Evolutionary conservation across 1,140 invertebrate genomes (phyloP), one percentile per base, ranked within the genome.

Genomic region (Bombus confusus): DNA sequence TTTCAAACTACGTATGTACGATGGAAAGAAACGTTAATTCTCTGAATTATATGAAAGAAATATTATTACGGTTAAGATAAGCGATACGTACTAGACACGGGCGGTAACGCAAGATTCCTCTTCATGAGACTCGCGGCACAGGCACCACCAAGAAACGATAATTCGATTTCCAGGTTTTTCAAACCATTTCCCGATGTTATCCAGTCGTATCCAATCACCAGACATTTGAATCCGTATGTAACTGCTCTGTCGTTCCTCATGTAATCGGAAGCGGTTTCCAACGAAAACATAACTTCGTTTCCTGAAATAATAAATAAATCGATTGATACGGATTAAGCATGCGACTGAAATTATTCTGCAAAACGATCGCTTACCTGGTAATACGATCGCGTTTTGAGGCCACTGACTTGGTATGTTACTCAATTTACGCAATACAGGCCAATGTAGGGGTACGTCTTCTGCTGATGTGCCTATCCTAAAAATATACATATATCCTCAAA

Each of bases 181-280:
- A 99, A 95, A 66, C 97, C 96, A 88, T 96, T 96, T 47, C 95
- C 95, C 43, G 95, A 94, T 13, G 95, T 94, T 64, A 96, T 93
- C 97, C 98, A 98, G 92, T 99, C 98, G 94, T 99, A 99, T 41
- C 98, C 99, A 75, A 98, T 97, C 62, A 99, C 97, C 31, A 98
- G 95, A 94, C 98, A 99, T 87, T 98, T 98, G 95, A 99, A 99
- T 6, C 99, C 99, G 95, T 97, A 99, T 69, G 97, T 97, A 89
- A 95, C 96, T 9, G 97, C 96, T 91, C 97, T 97, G 76, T 99
- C 98, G 95, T 99, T 98, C 93, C 98, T 98, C 84, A 99, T 96
- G 95, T 99, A 99, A 95, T 99, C 98, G 0, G 98, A 98, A 0
- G 99, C 98, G 2, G 98, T 99, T 95, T 99, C 98, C 92, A 99